Base-by-base conservation (phyloP, 2,797 vertebrate species). In the Florisuga fusca region DNA sequence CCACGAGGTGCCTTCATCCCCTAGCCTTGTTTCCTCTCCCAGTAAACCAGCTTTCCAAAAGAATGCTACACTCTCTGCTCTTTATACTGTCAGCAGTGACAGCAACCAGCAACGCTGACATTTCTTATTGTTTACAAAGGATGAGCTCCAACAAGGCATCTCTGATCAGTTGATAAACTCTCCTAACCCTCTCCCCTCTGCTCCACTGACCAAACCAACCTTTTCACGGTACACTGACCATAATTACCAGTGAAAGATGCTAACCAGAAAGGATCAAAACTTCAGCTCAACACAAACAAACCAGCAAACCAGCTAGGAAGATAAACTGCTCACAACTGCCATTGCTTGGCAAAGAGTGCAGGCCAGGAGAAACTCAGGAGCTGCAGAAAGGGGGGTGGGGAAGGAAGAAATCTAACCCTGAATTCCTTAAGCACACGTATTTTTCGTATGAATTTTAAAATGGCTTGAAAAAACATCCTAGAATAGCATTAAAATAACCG, bases 141-240 rank as follows among this genome's bases (percentile, higher is more conserved):
- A 98, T 98, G 98, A 98, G 98, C 98, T 98, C 98, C 97, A 98
- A 98, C 98, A 98, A 98, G 98, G 97, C 98, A 98, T 98, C 98
- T 98, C 97, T 97, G 98, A 98, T 98, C 98, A 93, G 82, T 95
- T 97, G 99, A 99, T 99, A 99, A 99, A 98, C 95, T 93, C 94
- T 87, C 75, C 58, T 90, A 92, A 94, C 87, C 92, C 94, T 95
- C 92, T 92, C 96, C 98, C 97, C 97, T 98, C 97, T 87, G 88
- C 98, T 97, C 95, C 97, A 94, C 97, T 97, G 97, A 97, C 97
- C 96, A 97, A 97, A 97, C 98, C 97, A 98, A 98, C 98, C 95
- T 97, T 97, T 97, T 96, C 95, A 98, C 89, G 95, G 85, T 94
- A 97, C 78, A 74, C 89, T 97, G 96, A 92, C 93, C 97, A 97